Evolutionary conservation across 2,797 vertebrate genomes (phyloP).

Genomic region (Heliangelus exortis): DNA sequence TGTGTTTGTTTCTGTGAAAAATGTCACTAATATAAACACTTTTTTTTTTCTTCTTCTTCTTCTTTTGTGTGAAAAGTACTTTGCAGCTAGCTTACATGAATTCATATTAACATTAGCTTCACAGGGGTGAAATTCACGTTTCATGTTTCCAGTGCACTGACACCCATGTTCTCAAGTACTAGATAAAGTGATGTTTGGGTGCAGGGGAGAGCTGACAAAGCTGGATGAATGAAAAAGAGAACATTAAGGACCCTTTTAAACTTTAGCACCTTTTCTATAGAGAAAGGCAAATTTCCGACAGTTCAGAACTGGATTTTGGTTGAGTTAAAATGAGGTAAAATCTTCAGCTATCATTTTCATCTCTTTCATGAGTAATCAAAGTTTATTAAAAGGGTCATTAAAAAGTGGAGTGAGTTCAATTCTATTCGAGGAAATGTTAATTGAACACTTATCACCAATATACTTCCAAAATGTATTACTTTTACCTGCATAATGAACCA

Average conservation of each 20-base stretch:
- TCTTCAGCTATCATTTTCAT: background rate
- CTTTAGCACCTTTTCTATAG: background rate
- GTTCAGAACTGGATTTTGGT: background rate
- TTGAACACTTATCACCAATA: background rate
- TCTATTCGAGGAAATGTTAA: background rate
- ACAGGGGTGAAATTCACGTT: background rate
- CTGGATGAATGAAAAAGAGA: background rate
- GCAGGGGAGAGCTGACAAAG: background rate
- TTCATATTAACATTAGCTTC: background rate
- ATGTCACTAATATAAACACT: background rate
- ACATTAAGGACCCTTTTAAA: background rate
- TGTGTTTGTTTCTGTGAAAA: slow-evolving; percentile 43
- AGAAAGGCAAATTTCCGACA: background rate
- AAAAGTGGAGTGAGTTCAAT: background rate
- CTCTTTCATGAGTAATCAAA: background rate
- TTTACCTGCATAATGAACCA: background rate
- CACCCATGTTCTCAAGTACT: slow-evolving; percentile 5
- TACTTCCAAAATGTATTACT: background rate
- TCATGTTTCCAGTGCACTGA: background rate
- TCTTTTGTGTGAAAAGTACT: background rate
- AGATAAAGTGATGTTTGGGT: background rate
- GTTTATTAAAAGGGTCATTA: background rate
- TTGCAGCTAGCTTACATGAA: background rate
- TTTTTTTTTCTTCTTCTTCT: background rate
- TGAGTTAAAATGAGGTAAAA: background rate